phyloP scores from a whole-genome alignment of 2,888 invertebrate species.

The Zaprionus bogoriensis region DNA sequence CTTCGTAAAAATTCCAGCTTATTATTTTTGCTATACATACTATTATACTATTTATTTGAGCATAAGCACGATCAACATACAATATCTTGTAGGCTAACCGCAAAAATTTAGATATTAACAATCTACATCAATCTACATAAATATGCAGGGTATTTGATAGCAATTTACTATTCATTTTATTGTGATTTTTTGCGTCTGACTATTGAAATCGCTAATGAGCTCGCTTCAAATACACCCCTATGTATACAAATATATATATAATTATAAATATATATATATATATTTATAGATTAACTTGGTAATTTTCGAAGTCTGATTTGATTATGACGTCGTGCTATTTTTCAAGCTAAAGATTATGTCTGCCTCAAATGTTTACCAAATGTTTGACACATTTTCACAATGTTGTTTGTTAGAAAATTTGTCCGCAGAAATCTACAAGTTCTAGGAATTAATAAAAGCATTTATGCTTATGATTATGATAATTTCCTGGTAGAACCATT shows the following conservation, averaged over 20 bases:
- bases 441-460: too few relatives aligned
- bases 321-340: conserved; percentile 24
- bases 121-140: too few relatives aligned
- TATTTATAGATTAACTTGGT: neutral
- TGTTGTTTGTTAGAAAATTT: neutral
- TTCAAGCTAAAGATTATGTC: neutral
- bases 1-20: too few relatives aligned
- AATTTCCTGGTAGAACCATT: too few relatives aligned
- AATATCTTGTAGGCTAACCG: too few relatives aligned
- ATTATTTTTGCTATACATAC: too few relatives aligned
- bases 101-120: too few relatives aligned
- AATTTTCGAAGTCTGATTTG: conserved; percentile 8
- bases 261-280: neutral
- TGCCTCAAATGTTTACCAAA: too few relatives aligned
- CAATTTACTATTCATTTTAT: conserved; percentile 5
- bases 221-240: conserved; percentile 2
- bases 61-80: too few relatives aligned
- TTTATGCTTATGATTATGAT: too few relatives aligned
- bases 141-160: neutral
- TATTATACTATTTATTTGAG: neutral
- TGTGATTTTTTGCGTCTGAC: conserved; percentile 3
- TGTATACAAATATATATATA: conserved; percentile 4
- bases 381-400: neutral
- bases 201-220: conserved; percentile 38
- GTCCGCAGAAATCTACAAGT: too few relatives aligned